Base-by-base conservation (phyloP, 1,140 invertebrate genomes). In the Harlomillsia oculata region DNA sequence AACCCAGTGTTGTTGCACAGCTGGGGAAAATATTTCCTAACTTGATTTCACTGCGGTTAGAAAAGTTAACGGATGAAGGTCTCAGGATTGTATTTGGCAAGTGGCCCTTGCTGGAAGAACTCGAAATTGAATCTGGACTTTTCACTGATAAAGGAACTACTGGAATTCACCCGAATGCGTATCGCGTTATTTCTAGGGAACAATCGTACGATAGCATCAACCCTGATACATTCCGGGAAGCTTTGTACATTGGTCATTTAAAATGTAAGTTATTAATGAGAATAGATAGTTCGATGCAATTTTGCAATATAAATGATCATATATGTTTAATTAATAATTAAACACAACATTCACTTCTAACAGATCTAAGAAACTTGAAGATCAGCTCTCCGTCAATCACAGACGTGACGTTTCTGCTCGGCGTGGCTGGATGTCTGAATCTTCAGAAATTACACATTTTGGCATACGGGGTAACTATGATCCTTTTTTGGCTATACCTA, bases 161-260 rank as follows among this genome's bases (percentile, higher is more conserved):
- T 20, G 51, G 37, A 32, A 53, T 53, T 14, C 51, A 53, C 43
- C 39, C 51, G 1, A 53, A 53, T 34, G 39, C 39, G 3, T 53
- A 53, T 23, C 16, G 40, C 20, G 51, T 53, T 8, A 43, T 53
- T 30, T 37, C 20, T 2, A 36, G 51, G 8, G 51, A 53, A 32
- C 5, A 53, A 14, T 29, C 36, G 0, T 53, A 14, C 8, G 51
- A 53, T n/a, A 5, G n/a, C 18, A 36, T 53, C n/a, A 30, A 43
- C 21, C 29, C 23, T 3, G 39, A 53, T 23, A 16, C 34, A 25
- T 41, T 18, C 9, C 28, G 51, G 21, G 1, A 53, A 2, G 51
- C 37, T 4, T 29, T 21, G 2, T 14, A 43, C 29, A 41, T 53
- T 20, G 51, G 51, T n/a, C 16, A 14, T 8, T 43, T 53, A 23